Percentiles rank a stretch among this genome's conserved stretches.
These are phyloP conservation scores for Steromphala cineraria DNA, from an alignment of 2,888 invertebrate genomes.

Conservation along the genomic window DNA sequence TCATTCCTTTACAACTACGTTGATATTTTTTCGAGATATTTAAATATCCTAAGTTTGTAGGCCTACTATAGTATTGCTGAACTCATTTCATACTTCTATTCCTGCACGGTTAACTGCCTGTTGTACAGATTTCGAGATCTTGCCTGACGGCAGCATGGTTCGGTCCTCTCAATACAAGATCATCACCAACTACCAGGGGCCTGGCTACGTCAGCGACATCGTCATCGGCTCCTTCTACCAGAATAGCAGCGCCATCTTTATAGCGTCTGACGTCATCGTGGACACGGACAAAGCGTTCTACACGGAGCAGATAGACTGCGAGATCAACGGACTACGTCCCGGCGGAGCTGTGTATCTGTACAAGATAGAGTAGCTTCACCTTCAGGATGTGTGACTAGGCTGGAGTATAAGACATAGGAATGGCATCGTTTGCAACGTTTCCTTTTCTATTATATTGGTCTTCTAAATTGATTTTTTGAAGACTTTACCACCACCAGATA, in stretches of 20 bases:
- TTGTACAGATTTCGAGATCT: background rate
- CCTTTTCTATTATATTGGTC: no score
- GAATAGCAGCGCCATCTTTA: conserved; percentile 13
- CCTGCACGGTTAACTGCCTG: no score
- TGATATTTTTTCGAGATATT: no score
- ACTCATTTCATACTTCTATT: no score
- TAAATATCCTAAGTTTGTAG: no score
- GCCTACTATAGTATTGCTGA: no score
- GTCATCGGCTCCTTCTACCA: conserved; percentile 17
- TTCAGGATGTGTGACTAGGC: no score
- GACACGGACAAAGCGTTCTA: conserved; percentile 5
- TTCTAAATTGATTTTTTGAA: no score
- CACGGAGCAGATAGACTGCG: conserved; percentile 21
- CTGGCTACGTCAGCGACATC: conserved; percentile 25
- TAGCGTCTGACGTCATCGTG: conserved; percentile 22
- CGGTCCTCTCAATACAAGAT: conserved; percentile 13
- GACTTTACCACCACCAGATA: no score
- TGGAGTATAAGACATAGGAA: no score
- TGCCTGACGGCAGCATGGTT: background rate
- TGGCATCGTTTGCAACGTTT: no score
- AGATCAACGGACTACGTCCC: background rate
- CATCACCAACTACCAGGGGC: conserved; percentile 29
- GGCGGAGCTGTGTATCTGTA: conserved; percentile 4
- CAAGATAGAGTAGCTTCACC: background rate
- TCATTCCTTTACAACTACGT: no score